Base-by-base conservation (phyloP, 2,797 vertebrate species). In the Pangasius larnaudii region DNA sequence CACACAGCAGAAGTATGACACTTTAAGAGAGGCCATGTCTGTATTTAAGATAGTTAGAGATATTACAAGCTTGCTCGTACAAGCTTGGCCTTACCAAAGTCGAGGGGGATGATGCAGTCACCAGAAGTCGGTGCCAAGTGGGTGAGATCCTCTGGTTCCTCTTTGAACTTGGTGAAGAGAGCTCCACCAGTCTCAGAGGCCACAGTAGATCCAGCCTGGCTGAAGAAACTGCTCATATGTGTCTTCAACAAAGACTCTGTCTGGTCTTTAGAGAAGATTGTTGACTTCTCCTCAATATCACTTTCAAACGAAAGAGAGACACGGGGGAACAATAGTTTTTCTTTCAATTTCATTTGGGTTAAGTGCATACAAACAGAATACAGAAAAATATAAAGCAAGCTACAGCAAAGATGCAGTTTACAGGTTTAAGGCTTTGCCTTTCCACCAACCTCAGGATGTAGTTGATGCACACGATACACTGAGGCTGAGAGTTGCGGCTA, bases 391-490 rank as follows among this genome's bases (percentile, higher is more conserved):
- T 61, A 61, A 59, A 59, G 5, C 7, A 24, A 27, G 19, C 27
- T 80, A 65, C 24, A 67, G 33, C 27, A 84, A 51, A 51, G 14
- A 83, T 83, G 27, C 22, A 16, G n/a, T 33, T 22, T 67, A 33
- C n/a, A 51, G 24, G 10, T 56, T 78, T 14, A 59, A 16, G 46
- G 0, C n/a, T 78, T 58, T 72, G 18, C 18, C n/a, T 75, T 75
- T 59, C 8, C 1, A 22, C 95, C 94, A 61, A 99, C 99, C 99
- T 99, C 91, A 99, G 97, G 86, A 99, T 97, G 0, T 97, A 99
- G 96, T 99, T 99, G 91, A 99, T 93, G 56, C 98, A 99, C 92
- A 99, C 97, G 36, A 99, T 98, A 90, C 98, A 99, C 94, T 99
- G 99, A 0, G 98, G 98, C 94, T 99, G 98, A 0, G 98, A 96